A percentile compares a stretch with the other conserved stretches of the same genome.
Evolutionary conservation across 2,888 invertebrate species (phyloP).

Genomic region (Alloplasta piceator): DNA sequence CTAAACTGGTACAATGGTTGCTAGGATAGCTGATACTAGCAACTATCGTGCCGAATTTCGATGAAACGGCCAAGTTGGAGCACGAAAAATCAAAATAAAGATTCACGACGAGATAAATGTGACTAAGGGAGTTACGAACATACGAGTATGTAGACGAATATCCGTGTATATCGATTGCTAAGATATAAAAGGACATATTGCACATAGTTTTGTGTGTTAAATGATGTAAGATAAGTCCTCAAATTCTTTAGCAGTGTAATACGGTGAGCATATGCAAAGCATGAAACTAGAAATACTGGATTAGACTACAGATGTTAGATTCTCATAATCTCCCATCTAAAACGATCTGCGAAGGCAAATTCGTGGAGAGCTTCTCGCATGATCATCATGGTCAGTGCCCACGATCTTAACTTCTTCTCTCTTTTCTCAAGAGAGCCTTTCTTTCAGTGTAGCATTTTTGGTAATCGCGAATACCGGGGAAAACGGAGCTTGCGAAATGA

Average conservation of each 20-base stretch:
- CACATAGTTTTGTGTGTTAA: too few relatives aligned
- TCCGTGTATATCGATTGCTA: neutral
- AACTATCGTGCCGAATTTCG: too few relatives aligned
- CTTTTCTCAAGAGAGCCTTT: neutral
- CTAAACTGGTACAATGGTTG: too few relatives aligned
- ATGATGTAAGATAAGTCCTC: too few relatives aligned
- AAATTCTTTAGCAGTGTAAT: neutral
- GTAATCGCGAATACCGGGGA: neutral
- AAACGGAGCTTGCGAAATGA: neutral
- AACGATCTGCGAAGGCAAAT: constrained; percentile 19
- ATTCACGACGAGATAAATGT: too few relatives aligned
- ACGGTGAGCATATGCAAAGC: constrained; percentile 15
- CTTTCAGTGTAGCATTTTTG: neutral
- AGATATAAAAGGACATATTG: too few relatives aligned
- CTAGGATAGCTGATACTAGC: too few relatives aligned
- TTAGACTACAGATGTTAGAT: constrained; percentile 29
- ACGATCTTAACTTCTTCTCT: neutral
- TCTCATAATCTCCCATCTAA: constrained; percentile 8
- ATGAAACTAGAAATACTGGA: constrained; percentile 30
- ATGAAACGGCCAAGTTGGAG: too few relatives aligned
- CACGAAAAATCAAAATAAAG: too few relatives aligned
- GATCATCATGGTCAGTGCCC: constrained; percentile 5
- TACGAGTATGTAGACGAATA: neutral
- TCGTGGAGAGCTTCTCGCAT: constrained; percentile 3
- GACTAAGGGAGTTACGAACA: neutral